phyloP scores from a whole-genome alignment of 2,113 vertebrate genomes.

The Alouatta palliata region DNA sequence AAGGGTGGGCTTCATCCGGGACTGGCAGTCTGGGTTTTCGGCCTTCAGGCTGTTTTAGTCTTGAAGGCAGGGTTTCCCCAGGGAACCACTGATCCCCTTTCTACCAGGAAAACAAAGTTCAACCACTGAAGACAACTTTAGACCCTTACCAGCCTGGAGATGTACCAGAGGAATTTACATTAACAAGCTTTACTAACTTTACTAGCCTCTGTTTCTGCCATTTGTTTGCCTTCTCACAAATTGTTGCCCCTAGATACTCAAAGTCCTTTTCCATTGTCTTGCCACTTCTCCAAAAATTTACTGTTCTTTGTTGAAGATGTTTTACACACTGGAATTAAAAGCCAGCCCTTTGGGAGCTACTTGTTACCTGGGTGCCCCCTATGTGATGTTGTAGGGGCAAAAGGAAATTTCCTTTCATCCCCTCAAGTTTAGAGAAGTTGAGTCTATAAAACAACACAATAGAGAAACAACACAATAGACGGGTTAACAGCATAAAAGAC shows the following conservation, averaged over 20 bases:
- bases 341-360: not conserved
- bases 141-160: not conserved
- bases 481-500: not conserved
- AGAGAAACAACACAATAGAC: not conserved
- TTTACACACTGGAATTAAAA: not conserved
- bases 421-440: not conserved
- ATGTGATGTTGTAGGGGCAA: not conserved
- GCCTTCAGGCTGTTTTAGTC: no score
- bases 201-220: not conserved
- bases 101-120: not conserved
- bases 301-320: not conserved
- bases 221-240: not conserved
- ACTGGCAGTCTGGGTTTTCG: no score
- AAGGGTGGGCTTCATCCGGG: no score
- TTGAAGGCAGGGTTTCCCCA: no score
- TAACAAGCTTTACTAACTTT: not conserved
- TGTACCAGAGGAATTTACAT: not conserved
- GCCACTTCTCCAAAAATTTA: not conserved
- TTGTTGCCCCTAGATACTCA: not conserved
- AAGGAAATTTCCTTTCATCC: not conserved
- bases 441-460: not conserved
- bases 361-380: not conserved
- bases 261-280: not conserved
- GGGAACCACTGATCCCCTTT: not conserved
- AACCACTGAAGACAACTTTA: not conserved